Evolutionary conservation across 2,797 vertebrate genomes (phyloP), one percentile per base, ranked within the genome.

Genomic region (Galaxias olidus): DNA sequence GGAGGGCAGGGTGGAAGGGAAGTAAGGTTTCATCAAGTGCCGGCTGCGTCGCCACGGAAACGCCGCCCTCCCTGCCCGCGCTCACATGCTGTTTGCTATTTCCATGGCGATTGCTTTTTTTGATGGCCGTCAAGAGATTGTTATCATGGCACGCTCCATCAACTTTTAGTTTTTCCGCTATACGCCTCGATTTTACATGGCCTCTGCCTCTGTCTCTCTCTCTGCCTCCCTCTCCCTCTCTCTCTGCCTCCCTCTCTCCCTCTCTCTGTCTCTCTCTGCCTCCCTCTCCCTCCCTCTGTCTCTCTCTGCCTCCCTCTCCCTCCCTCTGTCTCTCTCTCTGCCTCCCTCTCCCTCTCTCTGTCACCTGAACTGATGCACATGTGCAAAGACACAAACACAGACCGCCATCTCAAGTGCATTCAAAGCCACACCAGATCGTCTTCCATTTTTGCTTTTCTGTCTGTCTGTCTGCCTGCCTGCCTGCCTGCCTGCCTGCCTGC

Each of bases 21-120:
- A 63, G 59, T 64, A 70, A 57, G 64, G 71, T 68, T 77, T 75
- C 65, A 74, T 79, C 73, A 74, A 71, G 72, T 59, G 42, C 51
- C 18, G 53, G 58, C 46, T 58, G 52, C 14, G 10, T 68, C 67
- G 63, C 42, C 14, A 20, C 19, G 17, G 50, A 13, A 41, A 41
- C 10, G 19, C 51, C 13, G 30, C 30, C 30, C 30, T 30, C 30
- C 30, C 30, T 30, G 30, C 30, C 2, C 30, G 30, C 2, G 30
- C 30, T 30, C 30, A 2, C 30, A 30, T 30, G 30, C 30, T 30
- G 1, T 52, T 44, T 30, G 12, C 54, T 57, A 65, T 73, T 68
- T 72, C 53, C 42, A 64, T 51, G 49, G 41, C 65, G 51, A 69
- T 59, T 66, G 57, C 66, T 69, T 68, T 30, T n/a, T 68, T 65